These are phyloP conservation scores for Antechinus flavipes DNA, from an alignment of 2,113 vertebrate species.

Conservation along the genomic window DNA sequence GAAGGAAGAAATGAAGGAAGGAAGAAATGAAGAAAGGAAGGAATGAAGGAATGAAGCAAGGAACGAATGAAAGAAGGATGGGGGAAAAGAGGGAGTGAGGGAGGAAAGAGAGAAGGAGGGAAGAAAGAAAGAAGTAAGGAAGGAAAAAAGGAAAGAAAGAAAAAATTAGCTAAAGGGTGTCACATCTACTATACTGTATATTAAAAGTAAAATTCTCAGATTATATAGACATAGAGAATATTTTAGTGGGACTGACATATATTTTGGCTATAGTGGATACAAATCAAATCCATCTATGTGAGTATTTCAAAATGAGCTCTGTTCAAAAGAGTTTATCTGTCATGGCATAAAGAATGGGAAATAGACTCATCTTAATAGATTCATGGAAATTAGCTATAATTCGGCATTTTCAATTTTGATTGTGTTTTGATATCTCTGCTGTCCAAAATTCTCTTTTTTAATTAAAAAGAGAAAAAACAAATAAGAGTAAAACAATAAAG, in stretches of 20 bases:
- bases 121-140: too few relatives aligned
- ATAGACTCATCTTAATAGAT: neutral
- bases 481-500: neutral
- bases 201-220: neutral
- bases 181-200: neutral
- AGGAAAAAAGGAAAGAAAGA: neutral
- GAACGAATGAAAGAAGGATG: too few relatives aligned
- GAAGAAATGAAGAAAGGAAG: too few relatives aligned
- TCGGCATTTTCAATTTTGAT: neutral
- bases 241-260: neutral
- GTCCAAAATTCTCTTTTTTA: neutral
- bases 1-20: too few relatives aligned
- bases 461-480: neutral
- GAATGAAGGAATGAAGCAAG: too few relatives aligned
- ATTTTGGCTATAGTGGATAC: neutral
- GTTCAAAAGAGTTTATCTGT: neutral
- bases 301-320: neutral
- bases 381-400: neutral
- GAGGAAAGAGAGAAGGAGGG: too few relatives aligned
- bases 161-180: neutral
- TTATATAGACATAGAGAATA: neutral
- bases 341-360: neutral
- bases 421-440: neutral
- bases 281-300: neutral
- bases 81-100: too few relatives aligned